Evolutionary conservation across 2,113 vertebrate species (phyloP), one percentile per base, ranked within the genome.

Genomic region (Hippocampus guttulatus): DNA sequence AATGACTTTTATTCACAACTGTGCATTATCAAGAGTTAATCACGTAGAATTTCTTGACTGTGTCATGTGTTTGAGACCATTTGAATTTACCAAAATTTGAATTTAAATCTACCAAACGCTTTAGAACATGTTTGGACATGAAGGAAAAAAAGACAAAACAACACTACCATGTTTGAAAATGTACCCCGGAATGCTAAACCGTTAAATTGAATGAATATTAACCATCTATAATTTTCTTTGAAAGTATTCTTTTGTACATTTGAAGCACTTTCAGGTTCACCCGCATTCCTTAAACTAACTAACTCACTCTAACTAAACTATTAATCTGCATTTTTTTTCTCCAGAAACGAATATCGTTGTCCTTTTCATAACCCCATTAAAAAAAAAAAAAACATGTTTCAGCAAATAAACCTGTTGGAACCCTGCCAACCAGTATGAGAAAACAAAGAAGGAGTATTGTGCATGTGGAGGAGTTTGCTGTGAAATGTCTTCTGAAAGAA

Each of bases 381-480:
- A 73, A 79, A 73, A 54, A 58, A 75, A 74, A 63, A 25, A 75
- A 58, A 73, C 57, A 49, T 27, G 41, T 41, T 64, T 25, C 63
- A 15, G 41, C 41, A 78, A 73, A 72, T 80, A 81, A 85, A 86
- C 67, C 78, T 74, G 71, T 70, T 54, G 63, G 70, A 76, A 68
- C 20, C 49, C 67, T 68, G 67, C 67, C 67, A 79, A 75, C 78
- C 77, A 77, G 65, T 73, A 75, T 40, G 78, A 74, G 52, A 78
- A 83, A 84, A 90, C 75, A 89, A 81, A 82, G 76, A 79, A 61
- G 49, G 68, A 82, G 71, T 70, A 76, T 76, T 82, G 84, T 87
- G 78, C 79, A 73, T 87, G 87, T 89, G 86, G 86, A 87, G 87
- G 87, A 88, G 89, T 89, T 88, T 84, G 76, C 76, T 81, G 74